Evolutionary conservation across 2,113 vertebrate species (phyloP).

Genomic region (Forbesichthys papilliferus): DNA sequence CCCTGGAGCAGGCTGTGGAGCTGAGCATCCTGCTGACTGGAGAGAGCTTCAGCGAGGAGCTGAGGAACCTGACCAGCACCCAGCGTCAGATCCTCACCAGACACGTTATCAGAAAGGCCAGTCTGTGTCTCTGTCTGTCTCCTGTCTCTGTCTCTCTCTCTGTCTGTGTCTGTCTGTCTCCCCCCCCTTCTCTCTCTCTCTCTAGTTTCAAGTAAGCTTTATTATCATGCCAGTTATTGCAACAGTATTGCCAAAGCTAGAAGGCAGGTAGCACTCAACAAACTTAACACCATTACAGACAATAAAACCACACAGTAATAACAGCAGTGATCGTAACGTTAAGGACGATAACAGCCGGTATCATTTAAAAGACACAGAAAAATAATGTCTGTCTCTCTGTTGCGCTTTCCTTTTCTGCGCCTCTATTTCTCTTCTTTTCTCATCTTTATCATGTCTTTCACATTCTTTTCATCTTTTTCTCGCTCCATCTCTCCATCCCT

Average conservation of each 20-base stretch:
- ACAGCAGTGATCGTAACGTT: no score
- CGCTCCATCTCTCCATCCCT: not conserved
- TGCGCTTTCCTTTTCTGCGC: no score
- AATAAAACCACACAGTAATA: no score
- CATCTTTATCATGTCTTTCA: no score
- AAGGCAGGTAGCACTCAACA: no score
- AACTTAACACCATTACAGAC: no score
- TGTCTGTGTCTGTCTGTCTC: not conserved
- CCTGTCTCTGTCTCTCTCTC: not conserved
- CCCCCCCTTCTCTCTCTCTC: not conserved
- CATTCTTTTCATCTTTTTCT: not conserved
- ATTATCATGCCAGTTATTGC: no score
- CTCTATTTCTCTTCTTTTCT: no score
- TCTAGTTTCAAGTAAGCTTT: not conserved
- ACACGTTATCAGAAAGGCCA: conserved; percentile 84
- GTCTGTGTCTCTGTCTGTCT: not conserved
- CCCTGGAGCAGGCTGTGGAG: conserved; percentile 83
- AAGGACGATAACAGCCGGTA: no score
- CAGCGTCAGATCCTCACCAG: conserved; percentile 74
- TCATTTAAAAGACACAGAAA: no score
- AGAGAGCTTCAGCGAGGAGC: conserved; percentile 77
- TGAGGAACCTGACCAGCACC: conserved; percentile 74
- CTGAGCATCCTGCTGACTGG: conserved; percentile 82
- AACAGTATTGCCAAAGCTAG: no score
- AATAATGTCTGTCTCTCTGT: no score